Percentiles rank a stretch among this genome's conserved stretches.
phyloP scores from a whole-genome alignment of 2,888 invertebrate species.

The Tachina grossa region DNA sequence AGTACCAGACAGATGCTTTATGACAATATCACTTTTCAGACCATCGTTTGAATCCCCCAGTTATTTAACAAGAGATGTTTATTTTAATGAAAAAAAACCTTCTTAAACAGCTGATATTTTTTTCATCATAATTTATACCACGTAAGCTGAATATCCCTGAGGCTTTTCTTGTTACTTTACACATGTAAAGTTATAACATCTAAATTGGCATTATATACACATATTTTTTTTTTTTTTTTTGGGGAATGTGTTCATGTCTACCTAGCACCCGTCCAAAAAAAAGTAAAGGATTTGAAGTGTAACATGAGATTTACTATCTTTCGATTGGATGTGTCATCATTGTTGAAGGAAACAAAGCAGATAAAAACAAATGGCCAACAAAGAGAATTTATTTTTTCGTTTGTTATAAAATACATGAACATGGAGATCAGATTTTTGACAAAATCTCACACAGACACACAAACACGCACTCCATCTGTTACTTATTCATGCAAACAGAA shows the following conservation, averaged over 20 bases:
- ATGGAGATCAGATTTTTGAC: constrained; percentile 53
- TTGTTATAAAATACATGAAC: constrained; percentile 20
- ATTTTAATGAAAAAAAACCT: too few species aligned
- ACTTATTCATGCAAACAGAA: constrained; percentile 31
- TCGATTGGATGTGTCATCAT: background rate
- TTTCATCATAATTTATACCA: too few species aligned
- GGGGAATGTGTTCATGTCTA: background rate
- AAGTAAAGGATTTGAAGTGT: constrained; percentile 35
- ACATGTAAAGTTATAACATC: background rate
- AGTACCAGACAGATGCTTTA: too few species aligned
- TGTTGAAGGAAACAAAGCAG: constrained; percentile 6
- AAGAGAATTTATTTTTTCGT: constrained; percentile 11
- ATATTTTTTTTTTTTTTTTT: background rate
- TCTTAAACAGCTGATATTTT: too few species aligned
- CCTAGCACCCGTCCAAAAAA: background rate
- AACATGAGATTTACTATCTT: constrained; percentile 31
- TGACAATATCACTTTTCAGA: too few species aligned
- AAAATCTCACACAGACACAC: constrained; percentile 21
- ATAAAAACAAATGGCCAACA: constrained; percentile 31
- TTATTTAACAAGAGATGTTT: too few species aligned
- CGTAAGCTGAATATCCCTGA: too few species aligned
- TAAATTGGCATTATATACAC: background rate
- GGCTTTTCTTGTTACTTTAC: too few species aligned
- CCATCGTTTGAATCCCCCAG: too few species aligned
- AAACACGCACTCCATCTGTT: background rate